Percentiles rank a stretch among this genome's conserved stretches.
Evolutionary conservation across 2,888 invertebrate species (phyloP).

Genomic region (Sphaerophoria rueppellii): DNA sequence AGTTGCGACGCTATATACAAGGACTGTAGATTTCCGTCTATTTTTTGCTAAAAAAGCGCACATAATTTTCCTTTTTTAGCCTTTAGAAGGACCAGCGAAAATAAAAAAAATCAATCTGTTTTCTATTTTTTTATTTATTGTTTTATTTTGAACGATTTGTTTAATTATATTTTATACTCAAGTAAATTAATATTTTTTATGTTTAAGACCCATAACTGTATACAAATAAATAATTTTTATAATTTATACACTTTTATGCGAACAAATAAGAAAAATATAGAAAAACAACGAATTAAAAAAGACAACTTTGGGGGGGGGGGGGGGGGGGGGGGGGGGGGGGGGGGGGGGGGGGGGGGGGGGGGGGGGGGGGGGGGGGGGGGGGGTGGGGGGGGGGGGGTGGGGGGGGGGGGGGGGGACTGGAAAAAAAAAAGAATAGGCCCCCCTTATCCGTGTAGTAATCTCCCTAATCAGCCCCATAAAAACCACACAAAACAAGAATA

Average conservation of each 20-base stretch:
- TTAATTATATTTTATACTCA: conserved; percentile 53
- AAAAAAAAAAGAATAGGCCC: too few species aligned
- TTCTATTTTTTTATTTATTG: conserved; percentile 60
- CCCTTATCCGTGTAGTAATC: too few species aligned
- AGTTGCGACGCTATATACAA: conserved; percentile 88
- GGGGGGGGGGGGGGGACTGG: too few species aligned
- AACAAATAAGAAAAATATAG: conserved; percentile 16
- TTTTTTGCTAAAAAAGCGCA: conserved; percentile 34
- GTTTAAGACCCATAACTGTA: conserved; percentile 38
- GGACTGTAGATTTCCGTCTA: conserved; percentile 75
- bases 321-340: too few species aligned
- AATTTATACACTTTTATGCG: conserved; percentile 32
- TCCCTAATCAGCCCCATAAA: too few species aligned
- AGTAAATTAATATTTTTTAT: conserved; percentile 47
- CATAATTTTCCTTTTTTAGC: conserved; percentile 5
- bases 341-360: too few species aligned
- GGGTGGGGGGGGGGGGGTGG: too few species aligned
- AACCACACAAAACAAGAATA: too few species aligned
- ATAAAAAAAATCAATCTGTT: conserved; percentile 33
- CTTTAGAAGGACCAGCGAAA: conserved; percentile 27
- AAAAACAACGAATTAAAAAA: conserved; percentile 51
- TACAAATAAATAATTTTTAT: conserved; percentile 31
- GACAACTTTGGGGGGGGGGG: too few species aligned
- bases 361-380: too few species aligned
- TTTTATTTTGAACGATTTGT: conserved; percentile 61